Base-by-base conservation (phyloP, 2,888 invertebrate genomes). In the Flexamia atlantica region DNA sequence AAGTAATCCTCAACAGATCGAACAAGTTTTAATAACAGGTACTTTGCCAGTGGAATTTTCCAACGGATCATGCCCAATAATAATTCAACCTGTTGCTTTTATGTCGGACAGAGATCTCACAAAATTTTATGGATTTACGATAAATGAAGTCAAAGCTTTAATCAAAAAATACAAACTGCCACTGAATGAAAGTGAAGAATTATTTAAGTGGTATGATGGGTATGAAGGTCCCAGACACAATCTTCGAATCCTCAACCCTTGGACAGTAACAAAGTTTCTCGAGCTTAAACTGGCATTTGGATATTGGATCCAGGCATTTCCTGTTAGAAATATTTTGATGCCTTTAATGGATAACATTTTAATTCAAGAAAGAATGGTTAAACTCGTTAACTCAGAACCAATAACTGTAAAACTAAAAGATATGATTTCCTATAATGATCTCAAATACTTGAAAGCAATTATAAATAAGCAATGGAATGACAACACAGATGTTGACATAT, bases 381-480 rank as follows among this genome's bases (percentile, higher is more conserved):
- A 46, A 76, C 46, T 76, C 1, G 76, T 76, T 28, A 28, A 50
- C 17, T 46, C 76, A 46, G 76, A 42, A 23, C 46, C 25, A 50
- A 28, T 76, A n/a, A 76, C 12, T 17, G 23, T 76, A 2, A 50
- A 28, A 28, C 12, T 46, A 23, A 76, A 50, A 42, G 50, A 46
- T 4, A 50, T 42, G 23, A 28, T 76, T 28, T 36, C 28, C 4
- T 25, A 50, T 4, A n/a, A 50, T 1, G 46, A 76, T 12, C 12
- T 76, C 14, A 42, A 42, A 50, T 28, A 28, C 28, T 28, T 76
- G 25, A 76, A 76, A 20, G 28, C 17, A 76, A 50, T 76, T 14
- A 50, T 76, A 23, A 76, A 76, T 28, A 76, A 46, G n/a, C 23
- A 50, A 46, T 76, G 76, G 76, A n/a, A 76, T 20, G 28, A 28